Conservation (phyloP, 2,113 vertebrate species). For the Clarias magur region DNA sequence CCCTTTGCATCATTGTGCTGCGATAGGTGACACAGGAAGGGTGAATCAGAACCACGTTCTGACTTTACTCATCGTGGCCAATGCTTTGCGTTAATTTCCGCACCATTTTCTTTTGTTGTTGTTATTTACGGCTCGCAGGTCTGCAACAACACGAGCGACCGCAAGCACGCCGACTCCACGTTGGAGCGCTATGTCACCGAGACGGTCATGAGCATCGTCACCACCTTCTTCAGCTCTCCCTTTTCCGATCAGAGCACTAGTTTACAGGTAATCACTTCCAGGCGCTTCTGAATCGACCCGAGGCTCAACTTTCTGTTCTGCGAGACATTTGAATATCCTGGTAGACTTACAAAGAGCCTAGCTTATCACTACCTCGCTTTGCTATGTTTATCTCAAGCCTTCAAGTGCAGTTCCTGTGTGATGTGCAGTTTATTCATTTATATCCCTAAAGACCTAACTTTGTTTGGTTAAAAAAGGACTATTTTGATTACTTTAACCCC, state of each 20-base stretch:
- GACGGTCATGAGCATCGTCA: slow-evolving; percentile 97
- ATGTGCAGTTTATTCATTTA: not conserved
- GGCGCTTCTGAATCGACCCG: not conserved
- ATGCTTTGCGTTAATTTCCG: not conserved
- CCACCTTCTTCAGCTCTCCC: slow-evolving; percentile 98
- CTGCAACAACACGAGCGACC: slow-evolving; percentile 95
- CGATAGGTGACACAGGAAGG: slow-evolving; percentile 46
- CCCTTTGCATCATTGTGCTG: not conserved
- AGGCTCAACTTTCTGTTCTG: not conserved
- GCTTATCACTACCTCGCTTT: not conserved
- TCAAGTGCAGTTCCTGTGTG: not conserved
- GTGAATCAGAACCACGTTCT: slow-evolving; percentile 44
- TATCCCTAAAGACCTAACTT: not conserved
- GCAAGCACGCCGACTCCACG: slow-evolving; percentile 89
- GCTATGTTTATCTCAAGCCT: not conserved
- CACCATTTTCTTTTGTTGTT: slow-evolving; percentile 25
- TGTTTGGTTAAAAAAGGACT: not conserved
- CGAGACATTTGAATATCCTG: not conserved
- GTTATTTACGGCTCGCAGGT: slow-evolving; percentile 71
- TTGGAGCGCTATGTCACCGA: slow-evolving; percentile 96
- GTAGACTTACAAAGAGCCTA: not conserved
- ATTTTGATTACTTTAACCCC: slow-evolving; percentile 34
- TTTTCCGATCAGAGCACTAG: slow-evolving; percentile 99
- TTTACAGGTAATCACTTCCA: slow-evolving; percentile 84
- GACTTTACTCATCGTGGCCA: slow-evolving; percentile 25